phyloP scores from a whole-genome alignment of 1,140 invertebrate species.

The Whitmania pigra region DNA sequence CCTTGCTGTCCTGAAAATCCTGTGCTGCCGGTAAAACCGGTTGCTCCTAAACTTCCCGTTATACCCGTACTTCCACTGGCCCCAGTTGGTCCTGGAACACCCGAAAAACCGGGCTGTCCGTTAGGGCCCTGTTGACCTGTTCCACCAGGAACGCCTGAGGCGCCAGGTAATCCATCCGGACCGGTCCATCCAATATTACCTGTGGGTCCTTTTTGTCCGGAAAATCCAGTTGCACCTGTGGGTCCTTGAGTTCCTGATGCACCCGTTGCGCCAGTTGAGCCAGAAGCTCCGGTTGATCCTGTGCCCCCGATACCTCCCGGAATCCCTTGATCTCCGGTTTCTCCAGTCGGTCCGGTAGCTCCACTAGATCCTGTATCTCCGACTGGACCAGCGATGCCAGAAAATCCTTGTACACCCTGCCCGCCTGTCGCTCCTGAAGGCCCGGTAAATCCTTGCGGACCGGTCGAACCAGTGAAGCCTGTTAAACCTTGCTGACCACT shows the following conservation, averaged over 20 bases:
- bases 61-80: too few species aligned
- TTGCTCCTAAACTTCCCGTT: neutral
- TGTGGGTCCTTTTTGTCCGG: slow-evolving; percentile 26
- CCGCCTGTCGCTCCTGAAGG: neutral
- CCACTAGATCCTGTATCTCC: neutral
- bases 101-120: too few species aligned
- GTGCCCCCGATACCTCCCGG: neutral
- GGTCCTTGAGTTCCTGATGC: slow-evolving; percentile 48
- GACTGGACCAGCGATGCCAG: neutral
- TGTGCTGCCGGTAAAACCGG: neutral
- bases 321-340: neutral
- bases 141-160: too few species aligned
- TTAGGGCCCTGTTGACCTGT: too few species aligned
- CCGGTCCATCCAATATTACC: slow-evolving; percentile 42
- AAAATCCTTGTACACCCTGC: neutral
- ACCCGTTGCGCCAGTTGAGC: slow-evolving; percentile 25
- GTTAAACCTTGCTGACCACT: neutral
- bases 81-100: too few species aligned
- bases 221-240: slow-evolving; percentile 56
- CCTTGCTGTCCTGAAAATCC: neutral
- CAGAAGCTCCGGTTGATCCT: neutral
- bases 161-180: neutral
- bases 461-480: neutral
- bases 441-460: slow-evolving; percentile 8
- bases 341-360: neutral